Base-by-base conservation (phyloP, 2,888 invertebrate species). In the Drosophila kuntzei region DNA sequence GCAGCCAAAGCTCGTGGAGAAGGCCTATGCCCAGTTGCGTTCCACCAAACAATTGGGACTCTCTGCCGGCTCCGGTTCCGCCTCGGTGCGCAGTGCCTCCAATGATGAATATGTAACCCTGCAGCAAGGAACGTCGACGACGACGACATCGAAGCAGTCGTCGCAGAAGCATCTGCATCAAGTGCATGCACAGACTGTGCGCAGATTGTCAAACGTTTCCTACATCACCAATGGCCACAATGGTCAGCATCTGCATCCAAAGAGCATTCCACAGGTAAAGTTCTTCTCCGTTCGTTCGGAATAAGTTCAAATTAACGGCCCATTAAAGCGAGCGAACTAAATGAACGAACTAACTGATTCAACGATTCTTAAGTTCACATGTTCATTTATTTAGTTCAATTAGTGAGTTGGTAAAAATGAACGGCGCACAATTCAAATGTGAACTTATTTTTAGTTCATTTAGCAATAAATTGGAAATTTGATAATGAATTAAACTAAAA, bases 1-100 rank as follows among this genome's bases (percentile, higher is more conserved):
- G 18, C 93, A 93, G 74, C 93, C 94, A n/a, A 93, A 91, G 67
- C 84, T 92, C 27, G 87, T 91, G n/a, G 92, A 92, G 74, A 92
- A 92, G 68, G 90, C 92, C 2, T 92, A 92, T 63, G 92, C 92
- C 2, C 92, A 92, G 76, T 66, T 92, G 44, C 90, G 91, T 43
- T 91, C 91, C 60, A 92, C 91, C 32, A 90, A 90, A 14, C 81
- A 85, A 39, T 64, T 85, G 37, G 66, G 75, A 3, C 32, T 22
- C n/a, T 16, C 37, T 11, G 41, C 71, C 18, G 71, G 57, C 34
- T 70, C 76, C 3, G 72, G 78, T 14, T 77, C 84, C 1, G 84
- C 86, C 14, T 81, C 82, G 3, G 82, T 89, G 22, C 66, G 80
- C 29, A 80, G 87, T 53, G 84, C 73, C 62, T 86, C 86, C 43